Evolutionary conservation across 1,140 invertebrate species (phyloP).

Genomic region (Drosophila auraria): DNA sequence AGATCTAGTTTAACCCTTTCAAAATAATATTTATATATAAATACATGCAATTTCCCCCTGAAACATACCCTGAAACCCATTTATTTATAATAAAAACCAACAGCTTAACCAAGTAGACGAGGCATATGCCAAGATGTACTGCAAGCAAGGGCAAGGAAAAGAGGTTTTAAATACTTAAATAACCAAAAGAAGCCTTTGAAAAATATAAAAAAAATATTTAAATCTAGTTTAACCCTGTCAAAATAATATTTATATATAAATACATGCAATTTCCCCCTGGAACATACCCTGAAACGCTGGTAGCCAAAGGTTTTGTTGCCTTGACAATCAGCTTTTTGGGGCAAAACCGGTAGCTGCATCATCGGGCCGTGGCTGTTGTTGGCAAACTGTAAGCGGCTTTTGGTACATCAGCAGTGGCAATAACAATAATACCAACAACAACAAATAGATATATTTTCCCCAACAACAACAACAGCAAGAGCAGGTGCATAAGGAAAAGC

Average conservation of each 20-base stretch:
- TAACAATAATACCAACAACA: conserved; percentile 22
- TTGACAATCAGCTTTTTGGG: conserved; percentile 59
- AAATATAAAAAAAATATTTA: not conserved
- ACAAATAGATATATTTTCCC: conserved; percentile 12
- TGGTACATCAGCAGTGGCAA: conserved; percentile 41
- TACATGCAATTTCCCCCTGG: no score
- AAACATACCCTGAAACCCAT: no score
- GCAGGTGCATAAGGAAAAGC: conserved; percentile 29
- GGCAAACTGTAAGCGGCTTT: conserved; percentile 74
- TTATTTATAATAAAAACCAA: conserved; percentile 78
- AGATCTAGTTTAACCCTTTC: no score
- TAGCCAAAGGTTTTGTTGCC: conserved; percentile 24
- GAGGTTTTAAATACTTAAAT: not conserved
- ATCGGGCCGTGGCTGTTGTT: conserved; percentile 40
- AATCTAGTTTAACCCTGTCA: no score
- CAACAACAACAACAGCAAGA: conserved; percentile 14
- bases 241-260: no score
- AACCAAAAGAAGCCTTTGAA: no score
- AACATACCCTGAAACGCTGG: no score
- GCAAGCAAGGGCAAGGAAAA: not conserved
- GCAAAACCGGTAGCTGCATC: conserved; percentile 19
- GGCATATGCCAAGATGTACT: conserved; percentile 12
- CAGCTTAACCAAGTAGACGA: conserved; percentile 77
- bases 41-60: no score
- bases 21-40: no score